phyloP scores from a whole-genome alignment of 2,888 invertebrate species.

The Sicus ferrugineus region DNA sequence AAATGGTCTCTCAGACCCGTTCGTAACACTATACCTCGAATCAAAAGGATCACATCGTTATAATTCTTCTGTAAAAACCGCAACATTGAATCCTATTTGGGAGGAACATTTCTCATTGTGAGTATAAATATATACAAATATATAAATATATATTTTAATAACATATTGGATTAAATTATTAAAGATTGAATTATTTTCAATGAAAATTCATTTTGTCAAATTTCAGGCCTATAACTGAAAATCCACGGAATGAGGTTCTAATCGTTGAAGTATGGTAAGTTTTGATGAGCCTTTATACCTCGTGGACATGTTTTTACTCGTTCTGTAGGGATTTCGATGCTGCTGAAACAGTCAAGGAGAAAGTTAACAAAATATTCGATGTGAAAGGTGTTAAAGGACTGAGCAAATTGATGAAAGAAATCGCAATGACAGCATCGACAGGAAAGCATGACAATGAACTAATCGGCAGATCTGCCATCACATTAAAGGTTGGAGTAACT shows the following conservation, averaged over 20 bases:
- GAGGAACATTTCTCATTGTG: constrained; percentile 93
- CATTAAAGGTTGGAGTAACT: constrained; percentile 72
- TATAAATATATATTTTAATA: background rate
- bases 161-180: background rate
- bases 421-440: constrained; percentile 92
- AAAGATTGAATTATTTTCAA: background rate
- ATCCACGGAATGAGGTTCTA: constrained; percentile 76
- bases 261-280: constrained; percentile 78
- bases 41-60: constrained; percentile 80
- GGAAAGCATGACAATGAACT: constrained; percentile 95
- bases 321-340: constrained; percentile 80
- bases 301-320: background rate
- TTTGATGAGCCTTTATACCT: background rate
- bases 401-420: constrained; percentile 85
- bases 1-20: constrained; percentile 96
- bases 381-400: constrained; percentile 87
- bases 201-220: background rate
- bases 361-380: constrained; percentile 84
- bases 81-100: constrained; percentile 92
- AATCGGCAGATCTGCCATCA: constrained; percentile 86
- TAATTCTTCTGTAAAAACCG: constrained; percentile 90
- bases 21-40: constrained; percentile 88
- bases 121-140: constrained; percentile 36
- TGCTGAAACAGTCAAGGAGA: constrained; percentile 87
- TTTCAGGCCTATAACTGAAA: constrained; percentile 72